Evolutionary conservation across 2,888 invertebrate species (phyloP).

Genomic region (Acanthosepion lycidas): DNA sequence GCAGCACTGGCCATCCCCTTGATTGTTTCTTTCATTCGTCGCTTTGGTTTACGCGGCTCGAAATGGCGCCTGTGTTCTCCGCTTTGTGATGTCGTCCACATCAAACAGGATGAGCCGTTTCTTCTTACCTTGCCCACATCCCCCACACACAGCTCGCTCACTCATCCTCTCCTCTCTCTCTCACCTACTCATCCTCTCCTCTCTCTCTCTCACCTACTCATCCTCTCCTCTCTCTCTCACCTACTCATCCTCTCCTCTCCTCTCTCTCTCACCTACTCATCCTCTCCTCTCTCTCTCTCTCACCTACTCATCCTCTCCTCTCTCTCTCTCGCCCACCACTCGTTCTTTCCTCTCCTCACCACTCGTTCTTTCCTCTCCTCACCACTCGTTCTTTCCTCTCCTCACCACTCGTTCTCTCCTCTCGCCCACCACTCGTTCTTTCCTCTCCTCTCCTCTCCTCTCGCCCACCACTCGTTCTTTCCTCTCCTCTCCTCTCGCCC

Average conservation of each 20-base stretch:
- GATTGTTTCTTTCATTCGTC: background rate
- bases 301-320: background rate
- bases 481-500: too few species aligned
- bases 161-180: background rate
- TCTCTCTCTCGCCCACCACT: background rate
- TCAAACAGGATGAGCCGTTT: background rate
- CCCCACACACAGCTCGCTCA: background rate
- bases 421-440: too few species aligned
- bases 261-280: fast-evolving
- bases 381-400: too few species aligned
- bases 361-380: background rate
- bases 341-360: background rate
- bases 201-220: background rate
- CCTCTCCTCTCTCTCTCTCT: background rate
- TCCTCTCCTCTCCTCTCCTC: too few species aligned
- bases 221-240: background rate
- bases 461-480: too few species aligned
- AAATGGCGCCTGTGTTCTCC: background rate
- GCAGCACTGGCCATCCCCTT: background rate
- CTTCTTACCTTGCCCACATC: background rate
- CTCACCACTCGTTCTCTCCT: too few species aligned
- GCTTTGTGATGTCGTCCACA: background rate
- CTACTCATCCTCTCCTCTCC: background rate
- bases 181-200: background rate
- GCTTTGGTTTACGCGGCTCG: background rate